Evolutionary conservation across 2,888 invertebrate species (phyloP).

Genomic region (Trimorus sp.): DNA sequence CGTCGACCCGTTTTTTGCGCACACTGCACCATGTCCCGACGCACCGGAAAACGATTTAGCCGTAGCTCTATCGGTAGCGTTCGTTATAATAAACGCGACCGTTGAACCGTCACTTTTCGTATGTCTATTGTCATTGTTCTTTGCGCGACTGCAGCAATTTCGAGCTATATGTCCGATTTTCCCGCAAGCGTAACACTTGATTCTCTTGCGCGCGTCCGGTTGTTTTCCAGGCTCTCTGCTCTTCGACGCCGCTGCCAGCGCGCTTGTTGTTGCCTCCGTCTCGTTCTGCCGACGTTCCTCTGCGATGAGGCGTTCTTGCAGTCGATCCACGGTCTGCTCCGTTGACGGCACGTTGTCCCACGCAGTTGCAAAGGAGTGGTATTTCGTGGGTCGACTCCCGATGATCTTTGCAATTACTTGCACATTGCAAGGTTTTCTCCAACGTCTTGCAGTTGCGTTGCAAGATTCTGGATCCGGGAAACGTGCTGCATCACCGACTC

Average conservation of each 20-base stretch:
- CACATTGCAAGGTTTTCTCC: constrained; percentile 62
- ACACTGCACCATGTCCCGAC: too few species aligned
- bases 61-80: neutral
- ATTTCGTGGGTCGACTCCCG: constrained; percentile 68
- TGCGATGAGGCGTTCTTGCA: constrained; percentile 46
- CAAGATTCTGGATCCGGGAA: constrained; percentile 64
- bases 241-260: constrained; percentile 18
- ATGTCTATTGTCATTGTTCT: constrained; percentile 5
- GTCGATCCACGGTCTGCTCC: constrained; percentile 50
- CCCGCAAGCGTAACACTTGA: neutral
- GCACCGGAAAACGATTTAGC: neutral
- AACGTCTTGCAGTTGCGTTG: constrained; percentile 64
- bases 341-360: constrained; percentile 65
- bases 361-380: constrained; percentile 66
- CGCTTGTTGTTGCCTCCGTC: constrained; percentile 27
- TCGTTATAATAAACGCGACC: constrained; percentile 23
- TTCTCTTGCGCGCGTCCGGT: too few species aligned
- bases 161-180: constrained; percentile 17
- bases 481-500: constrained; percentile 63
- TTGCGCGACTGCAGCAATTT: constrained; percentile 14
- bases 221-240: neutral
- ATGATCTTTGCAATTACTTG: constrained; percentile 69
- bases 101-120: too few species aligned
- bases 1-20: neutral
- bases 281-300: constrained; percentile 48